Base-by-base conservation (phyloP, 2,888 invertebrate species). In the Plutella xylostella region DNA sequence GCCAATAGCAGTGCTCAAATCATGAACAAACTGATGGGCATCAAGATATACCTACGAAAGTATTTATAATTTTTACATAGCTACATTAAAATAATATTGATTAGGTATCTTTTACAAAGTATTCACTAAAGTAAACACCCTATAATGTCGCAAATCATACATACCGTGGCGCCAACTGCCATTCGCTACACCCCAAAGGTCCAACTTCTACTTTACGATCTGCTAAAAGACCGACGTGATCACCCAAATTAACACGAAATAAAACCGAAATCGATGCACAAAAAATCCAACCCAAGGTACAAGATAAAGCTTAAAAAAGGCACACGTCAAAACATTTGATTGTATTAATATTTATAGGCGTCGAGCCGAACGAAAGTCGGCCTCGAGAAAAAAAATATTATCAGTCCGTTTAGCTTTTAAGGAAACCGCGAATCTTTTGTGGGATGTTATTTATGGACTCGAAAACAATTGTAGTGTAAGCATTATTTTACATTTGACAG, bases 241-340 rank as follows among this genome's bases (percentile, higher is more conserved):
- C 78, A 83, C 74, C 77, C 78, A 84, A 85, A 80, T 84, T 83
- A 80, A 83, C 84, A 79, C 80, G 76, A 80, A 83, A 80, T 77
- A 83, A 85, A 80, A 83, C 73, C 72, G 69, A 65, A 75, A 78
- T 75, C 79, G 74, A 73, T 68, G 52, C 67, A 61, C 57, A 74
- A 70, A 79, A 79, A 78, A 75, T 80, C 78, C 70, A 74, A 76
- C 75, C 76, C 77, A 77, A 78, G 79, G 72, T 68, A 74, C 68
- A 72, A 80, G 80, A 79, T 77, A 77, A 82, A 78, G 75, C 68
- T 80, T 83, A 77, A 83, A 83, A 78, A 82, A 80, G 75, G 77
- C 66, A 64, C 73, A 83, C 76, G 85, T 85, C 82, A 82, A 82
- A 82, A 84, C 82, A 84, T 83, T 85, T 82, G 84, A 83, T 83